phyloP scores from a whole-genome alignment of 2,888 invertebrate species.

The Holacanthella duospinosa region DNA sequence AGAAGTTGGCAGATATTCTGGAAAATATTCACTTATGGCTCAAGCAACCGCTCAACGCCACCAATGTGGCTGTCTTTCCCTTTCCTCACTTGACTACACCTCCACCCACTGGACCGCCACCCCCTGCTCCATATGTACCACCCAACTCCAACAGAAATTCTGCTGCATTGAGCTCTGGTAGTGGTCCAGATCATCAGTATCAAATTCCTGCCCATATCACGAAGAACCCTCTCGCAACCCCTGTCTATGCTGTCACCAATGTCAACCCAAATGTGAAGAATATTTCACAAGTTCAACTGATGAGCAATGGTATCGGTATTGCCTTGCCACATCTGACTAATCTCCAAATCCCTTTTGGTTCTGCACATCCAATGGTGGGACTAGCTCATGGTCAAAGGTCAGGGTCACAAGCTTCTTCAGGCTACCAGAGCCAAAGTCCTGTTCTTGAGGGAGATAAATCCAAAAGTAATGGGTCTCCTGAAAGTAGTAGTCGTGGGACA shows the following conservation, averaged over 20 bases:
- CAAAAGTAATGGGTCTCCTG: conserved; percentile 9
- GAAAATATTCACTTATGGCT: conserved; percentile 54
- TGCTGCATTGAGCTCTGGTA: conserved; percentile 15
- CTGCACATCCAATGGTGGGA: conserved; percentile 1
- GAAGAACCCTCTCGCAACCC: conserved; percentile 14
- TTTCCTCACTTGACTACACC: conserved; percentile 34
- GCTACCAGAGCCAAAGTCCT: conserved; percentile 37
- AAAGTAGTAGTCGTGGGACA: conserved; percentile 13
- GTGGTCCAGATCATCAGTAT: conserved; percentile 35
- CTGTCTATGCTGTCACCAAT: conserved; percentile 34
- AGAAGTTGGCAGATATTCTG: conserved; percentile 57
- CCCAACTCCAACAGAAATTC: conserved; percentile 44
- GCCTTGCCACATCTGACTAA: conserved; percentile 17
- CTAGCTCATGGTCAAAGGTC: conserved; percentile 19
- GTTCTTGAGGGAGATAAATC: conserved; percentile 33
- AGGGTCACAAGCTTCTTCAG: conserved; percentile 35
- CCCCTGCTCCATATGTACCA: conserved; percentile 41
- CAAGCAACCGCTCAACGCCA: conserved; percentile 46
- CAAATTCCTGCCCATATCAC: conserved; percentile 33
- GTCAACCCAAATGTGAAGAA: conserved; percentile 37
- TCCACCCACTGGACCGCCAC: conserved; percentile 28
- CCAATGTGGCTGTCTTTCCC: conserved; percentile 33
- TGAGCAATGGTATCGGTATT: conserved; percentile 15
- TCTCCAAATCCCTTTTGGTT: conserved; percentile 22
- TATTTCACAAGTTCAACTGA: conserved; percentile 32